Conservation (phyloP, 2,888 invertebrate species). For the Chalcosyrphus nemorum region DNA sequence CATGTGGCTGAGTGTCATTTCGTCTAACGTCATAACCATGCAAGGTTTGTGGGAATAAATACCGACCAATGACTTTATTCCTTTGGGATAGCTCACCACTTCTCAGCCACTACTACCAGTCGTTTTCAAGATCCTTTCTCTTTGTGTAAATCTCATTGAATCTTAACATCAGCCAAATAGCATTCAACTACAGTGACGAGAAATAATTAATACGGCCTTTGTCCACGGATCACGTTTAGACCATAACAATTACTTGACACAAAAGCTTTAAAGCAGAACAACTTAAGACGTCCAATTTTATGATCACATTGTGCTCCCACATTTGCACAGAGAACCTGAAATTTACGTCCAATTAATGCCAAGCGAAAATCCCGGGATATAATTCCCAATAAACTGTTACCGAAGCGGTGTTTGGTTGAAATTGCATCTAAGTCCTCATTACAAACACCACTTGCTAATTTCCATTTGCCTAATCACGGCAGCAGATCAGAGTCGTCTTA, state of each 20-base stretch:
- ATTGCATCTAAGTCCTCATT: conserved; percentile 62
- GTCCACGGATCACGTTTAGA: conserved; percentile 32
- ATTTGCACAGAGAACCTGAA: neutral
- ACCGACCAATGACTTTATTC: no score
- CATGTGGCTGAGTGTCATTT: no score
- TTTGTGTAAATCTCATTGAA: no score
- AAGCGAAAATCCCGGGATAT: neutral
- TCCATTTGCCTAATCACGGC: conserved; percentile 66
- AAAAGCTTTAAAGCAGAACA: neutral
- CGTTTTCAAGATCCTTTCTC: no score
- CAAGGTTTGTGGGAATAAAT: no score
- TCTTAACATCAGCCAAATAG: no score
- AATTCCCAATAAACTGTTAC: conserved; percentile 31
- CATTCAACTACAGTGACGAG: neutral
- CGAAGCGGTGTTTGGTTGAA: conserved; percentile 35
- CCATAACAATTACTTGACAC: conserved; percentile 40
- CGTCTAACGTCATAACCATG: no score
- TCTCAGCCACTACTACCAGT: no score
- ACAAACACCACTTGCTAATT: conserved; percentile 71
- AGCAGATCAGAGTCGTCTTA: conserved; percentile 52
- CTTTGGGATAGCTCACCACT: no score
- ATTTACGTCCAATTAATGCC: conserved; percentile 14
- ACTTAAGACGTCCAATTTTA: conserved; percentile 46
- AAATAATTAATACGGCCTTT: neutral
- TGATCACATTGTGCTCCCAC: neutral